phyloP scores from a whole-genome alignment of 1,140 invertebrate species.

The Apis cerana region DNA sequence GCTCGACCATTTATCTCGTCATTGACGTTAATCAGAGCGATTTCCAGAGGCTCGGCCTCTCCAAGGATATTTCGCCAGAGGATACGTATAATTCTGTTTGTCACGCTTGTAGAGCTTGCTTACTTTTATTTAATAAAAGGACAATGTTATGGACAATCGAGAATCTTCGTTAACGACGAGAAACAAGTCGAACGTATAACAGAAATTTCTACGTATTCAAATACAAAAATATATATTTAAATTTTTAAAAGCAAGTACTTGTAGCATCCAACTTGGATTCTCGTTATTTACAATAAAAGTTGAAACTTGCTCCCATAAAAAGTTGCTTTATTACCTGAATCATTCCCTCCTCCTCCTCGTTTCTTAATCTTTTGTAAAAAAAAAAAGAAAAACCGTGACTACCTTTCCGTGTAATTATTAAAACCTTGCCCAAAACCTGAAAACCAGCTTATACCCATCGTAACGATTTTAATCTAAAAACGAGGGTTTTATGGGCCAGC shows the following conservation, averaged over 20 bases:
- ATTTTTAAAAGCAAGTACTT: too few relatives aligned
- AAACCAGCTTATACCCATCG: conserved; percentile 41
- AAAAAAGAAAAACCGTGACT: conserved; percentile 2
- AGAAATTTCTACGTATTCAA: too few relatives aligned
- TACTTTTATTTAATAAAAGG: too few relatives aligned
- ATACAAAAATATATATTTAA: too few relatives aligned
- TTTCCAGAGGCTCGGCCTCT: not conserved
- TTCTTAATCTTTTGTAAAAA: not conserved
- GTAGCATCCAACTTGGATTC: too few relatives aligned
- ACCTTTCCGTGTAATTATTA: conserved; percentile 38
- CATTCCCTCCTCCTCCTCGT: not conserved
- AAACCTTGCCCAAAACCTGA: conserved; percentile 19
- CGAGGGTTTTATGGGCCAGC: conserved; percentile 57
- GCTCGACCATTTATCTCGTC: conserved; percentile 64
- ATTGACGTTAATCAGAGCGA: conserved; percentile 60
- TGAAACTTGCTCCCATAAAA: too few relatives aligned
- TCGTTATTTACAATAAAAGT: too few relatives aligned
- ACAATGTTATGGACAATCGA: too few relatives aligned
- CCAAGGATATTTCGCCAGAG: not conserved
- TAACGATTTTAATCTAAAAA: conserved; percentile 59
- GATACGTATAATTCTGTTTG: conserved; percentile 13
- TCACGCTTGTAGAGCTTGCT: conserved; percentile 6
- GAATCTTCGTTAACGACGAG: too few relatives aligned
- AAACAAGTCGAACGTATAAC: too few relatives aligned
- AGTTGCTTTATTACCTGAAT: too few relatives aligned